Evolutionary conservation across 2,888 invertebrate genomes (phyloP).

Genomic region (Lysandra bellargus): DNA sequence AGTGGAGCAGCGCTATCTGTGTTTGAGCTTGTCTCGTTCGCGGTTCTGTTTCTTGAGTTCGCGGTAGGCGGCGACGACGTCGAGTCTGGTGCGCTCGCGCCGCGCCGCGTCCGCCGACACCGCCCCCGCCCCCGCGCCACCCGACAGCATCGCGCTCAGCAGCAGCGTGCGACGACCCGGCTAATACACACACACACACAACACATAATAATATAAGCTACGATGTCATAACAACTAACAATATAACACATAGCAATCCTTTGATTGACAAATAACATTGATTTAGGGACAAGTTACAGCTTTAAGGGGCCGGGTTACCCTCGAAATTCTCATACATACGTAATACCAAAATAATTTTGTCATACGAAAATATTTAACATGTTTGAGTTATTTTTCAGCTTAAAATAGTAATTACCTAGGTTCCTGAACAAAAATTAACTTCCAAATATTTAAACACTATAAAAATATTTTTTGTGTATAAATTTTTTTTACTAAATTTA

Average conservation of each 20-base stretch:
- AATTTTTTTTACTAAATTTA: too few relatives aligned
- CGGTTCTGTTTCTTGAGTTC: constrained; percentile 49
- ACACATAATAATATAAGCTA: background rate
- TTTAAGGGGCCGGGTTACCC: background rate
- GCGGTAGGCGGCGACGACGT: constrained; percentile 61
- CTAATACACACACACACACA: constrained; percentile 55
- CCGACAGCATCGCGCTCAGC: constrained; percentile 50
- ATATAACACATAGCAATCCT: too few relatives aligned
- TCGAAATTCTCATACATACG: too few relatives aligned
- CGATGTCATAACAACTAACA: too few relatives aligned
- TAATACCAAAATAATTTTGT: too few relatives aligned
- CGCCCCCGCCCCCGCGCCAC: constrained; percentile 36
- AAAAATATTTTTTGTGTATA: too few relatives aligned
- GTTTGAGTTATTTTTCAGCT: too few relatives aligned
- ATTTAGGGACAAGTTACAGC: background rate
- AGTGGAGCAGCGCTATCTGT: background rate
- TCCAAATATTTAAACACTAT: too few relatives aligned
- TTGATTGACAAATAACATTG: background rate
- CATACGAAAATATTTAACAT: too few relatives aligned
- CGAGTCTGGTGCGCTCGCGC: constrained; percentile 46
- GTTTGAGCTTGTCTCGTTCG: constrained; percentile 17
- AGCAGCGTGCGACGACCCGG: constrained; percentile 84
- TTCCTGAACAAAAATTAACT: too few relatives aligned
- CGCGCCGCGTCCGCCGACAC: constrained; percentile 36
- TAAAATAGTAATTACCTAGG: too few relatives aligned